Conservation (phyloP, 2,888 invertebrate species). For the Drosophila borealis region DNA sequence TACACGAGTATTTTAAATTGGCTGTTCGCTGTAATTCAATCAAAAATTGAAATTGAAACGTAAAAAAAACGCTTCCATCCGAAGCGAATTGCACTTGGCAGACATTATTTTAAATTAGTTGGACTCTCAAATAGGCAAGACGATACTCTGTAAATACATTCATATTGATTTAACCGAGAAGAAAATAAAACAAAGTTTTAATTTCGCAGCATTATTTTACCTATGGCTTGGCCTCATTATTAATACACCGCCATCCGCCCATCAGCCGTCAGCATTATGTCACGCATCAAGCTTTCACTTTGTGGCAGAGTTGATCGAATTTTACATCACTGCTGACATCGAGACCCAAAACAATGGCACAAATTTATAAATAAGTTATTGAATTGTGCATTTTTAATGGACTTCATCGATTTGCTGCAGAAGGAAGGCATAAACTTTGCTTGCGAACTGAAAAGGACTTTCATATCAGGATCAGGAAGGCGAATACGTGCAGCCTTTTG, state of each 20-base stretch:
- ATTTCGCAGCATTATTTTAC: too few species aligned
- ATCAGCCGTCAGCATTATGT: too few species aligned
- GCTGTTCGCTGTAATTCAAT: constrained; percentile 38
- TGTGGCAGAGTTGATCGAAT: too few species aligned
- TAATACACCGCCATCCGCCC: too few species aligned
- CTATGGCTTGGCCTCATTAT: too few species aligned
- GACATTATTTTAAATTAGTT: not conserved
- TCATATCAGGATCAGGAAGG: constrained; percentile 9
- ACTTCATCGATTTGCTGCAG: constrained; percentile 6
- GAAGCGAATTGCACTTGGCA: constrained; percentile 18
- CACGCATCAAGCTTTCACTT: too few species aligned
- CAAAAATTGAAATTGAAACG: constrained; percentile 32
- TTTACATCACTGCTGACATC: too few species aligned
- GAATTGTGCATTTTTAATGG: not conserved
- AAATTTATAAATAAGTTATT: not conserved
- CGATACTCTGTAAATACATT: not conserved
- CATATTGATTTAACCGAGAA: too few species aligned
- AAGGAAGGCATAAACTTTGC: not conserved
- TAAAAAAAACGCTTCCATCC: constrained; percentile 11
- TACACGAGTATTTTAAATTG: constrained; percentile 26
- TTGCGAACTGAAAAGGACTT: constrained; percentile 4
- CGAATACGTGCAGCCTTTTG: constrained; percentile 7
- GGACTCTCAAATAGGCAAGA: not conserved
- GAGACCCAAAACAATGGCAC: too few species aligned
- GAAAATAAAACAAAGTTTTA: too few species aligned